Percentiles rank a stretch among this genome's conserved stretches.
These are phyloP conservation scores for Chamaea fasciata DNA, from an alignment of 2,113 vertebrate species.

Conservation along the genomic window DNA sequence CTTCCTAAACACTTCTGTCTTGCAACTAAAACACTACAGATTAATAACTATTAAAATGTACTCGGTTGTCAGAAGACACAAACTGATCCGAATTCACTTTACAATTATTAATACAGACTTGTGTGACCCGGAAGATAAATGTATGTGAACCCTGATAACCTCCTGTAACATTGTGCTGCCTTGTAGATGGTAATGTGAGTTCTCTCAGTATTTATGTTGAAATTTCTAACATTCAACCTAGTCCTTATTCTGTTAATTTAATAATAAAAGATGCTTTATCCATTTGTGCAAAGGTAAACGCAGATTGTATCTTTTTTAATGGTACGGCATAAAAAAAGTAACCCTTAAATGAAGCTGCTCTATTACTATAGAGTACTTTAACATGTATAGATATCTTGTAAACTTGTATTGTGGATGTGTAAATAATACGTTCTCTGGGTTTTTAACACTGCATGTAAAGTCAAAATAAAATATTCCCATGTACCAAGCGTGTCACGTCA, in stretches of 20 bases:
- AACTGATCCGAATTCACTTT: slow-evolving; percentile 71
- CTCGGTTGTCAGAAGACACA: slow-evolving; percentile 60
- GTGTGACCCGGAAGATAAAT: slow-evolving; percentile 74
- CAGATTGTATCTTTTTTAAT: slow-evolving; percentile 90
- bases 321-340: slow-evolving; percentile 87
- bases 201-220: slow-evolving; percentile 84
- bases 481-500: neutral
- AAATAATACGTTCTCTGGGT: slow-evolving; percentile 96
- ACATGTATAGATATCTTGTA: slow-evolving; percentile 97
- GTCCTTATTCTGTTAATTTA: slow-evolving; percentile 90
- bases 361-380: slow-evolving; percentile 94
- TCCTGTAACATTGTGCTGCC: slow-evolving; percentile 89
- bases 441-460: slow-evolving; percentile 99
- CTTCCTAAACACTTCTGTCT: slow-evolving; percentile 64
- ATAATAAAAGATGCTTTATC: slow-evolving; percentile 83
- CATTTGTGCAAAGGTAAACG: slow-evolving; percentile 89
- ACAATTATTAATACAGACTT: slow-evolving; percentile 76
- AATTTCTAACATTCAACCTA: slow-evolving; percentile 84
- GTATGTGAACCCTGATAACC: slow-evolving; percentile 79
- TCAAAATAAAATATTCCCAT: slow-evolving; percentile 98
- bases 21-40: slow-evolving; percentile 74
- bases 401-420: slow-evolving; percentile 99
- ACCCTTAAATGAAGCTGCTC: slow-evolving; percentile 86
- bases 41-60: slow-evolving; percentile 74
- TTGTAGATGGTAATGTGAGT: slow-evolving; percentile 95